A percentile compares a stretch with the other conserved stretches of the same genome.
Conservation (phyloP, 2,113 vertebrate species). For the Platichthys stellatus region DNA sequence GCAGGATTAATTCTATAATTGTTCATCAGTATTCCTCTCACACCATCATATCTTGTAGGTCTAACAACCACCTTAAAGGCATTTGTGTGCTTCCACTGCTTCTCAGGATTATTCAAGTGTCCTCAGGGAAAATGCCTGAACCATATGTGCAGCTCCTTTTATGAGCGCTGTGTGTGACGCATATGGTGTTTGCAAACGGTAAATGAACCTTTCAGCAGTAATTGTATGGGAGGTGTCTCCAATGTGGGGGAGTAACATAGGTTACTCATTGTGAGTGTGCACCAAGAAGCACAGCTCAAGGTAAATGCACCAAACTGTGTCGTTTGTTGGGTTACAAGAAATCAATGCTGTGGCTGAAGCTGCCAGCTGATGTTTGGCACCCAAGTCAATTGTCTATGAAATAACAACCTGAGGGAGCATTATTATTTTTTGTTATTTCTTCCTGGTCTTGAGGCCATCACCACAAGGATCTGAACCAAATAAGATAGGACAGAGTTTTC, state of each 20-base stretch:
- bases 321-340: conserved; percentile 13
- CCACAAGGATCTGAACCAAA: not conserved
- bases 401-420: not conserved
- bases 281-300: not conserved
- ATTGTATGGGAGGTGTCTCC: conserved; percentile 29
- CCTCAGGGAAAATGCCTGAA: not conserved
- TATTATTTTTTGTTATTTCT: too few relatives aligned
- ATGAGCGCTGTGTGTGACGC: not conserved
- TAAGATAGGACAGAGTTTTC: too few relatives aligned
- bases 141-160: not conserved
- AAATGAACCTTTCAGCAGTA: conserved; percentile 27
- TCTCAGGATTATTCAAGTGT: not conserved
- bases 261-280: not conserved
- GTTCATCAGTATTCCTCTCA: not conserved
- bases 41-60: not conserved
- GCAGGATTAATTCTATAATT: too few relatives aligned
- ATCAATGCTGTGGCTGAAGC: conserved; percentile 2
- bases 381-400: not conserved
- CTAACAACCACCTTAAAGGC: not conserved
- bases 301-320: not conserved
- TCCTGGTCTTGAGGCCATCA: not conserved
- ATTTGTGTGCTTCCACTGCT: not conserved
- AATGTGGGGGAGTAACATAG: conserved; percentile 1
- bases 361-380: conserved; percentile 1
- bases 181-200: not conserved